Conservation (phyloP, 2,797 vertebrate species). For the Darevskia mixta region DNA sequence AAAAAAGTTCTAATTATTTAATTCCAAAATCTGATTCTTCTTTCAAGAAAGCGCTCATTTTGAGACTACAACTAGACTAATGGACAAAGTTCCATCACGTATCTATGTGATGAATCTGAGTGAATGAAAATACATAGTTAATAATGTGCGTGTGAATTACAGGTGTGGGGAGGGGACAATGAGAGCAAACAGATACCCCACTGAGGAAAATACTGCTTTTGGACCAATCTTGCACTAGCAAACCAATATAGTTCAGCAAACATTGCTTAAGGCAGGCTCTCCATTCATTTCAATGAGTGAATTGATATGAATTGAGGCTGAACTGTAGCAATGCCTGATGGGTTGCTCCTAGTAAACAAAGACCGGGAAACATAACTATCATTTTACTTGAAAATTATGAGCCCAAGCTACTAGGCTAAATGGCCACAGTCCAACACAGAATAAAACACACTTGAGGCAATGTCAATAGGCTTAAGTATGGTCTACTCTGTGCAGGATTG, state of each 20-base stretch:
- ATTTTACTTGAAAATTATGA: background rate
- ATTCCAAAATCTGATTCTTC: background rate
- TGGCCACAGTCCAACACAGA: background rate
- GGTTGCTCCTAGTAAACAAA: background rate
- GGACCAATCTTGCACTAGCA: background rate
- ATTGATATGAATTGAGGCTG: conserved; percentile 1
- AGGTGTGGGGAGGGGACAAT: background rate
- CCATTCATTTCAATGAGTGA: background rate
- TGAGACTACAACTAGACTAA: background rate
- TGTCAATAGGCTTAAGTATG: background rate
- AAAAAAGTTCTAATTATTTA: background rate
- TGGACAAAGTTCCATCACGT: background rate
- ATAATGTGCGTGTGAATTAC: background rate
- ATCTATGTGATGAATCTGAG: background rate
- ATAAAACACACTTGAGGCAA: background rate
- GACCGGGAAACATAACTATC: background rate
- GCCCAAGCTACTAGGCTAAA: background rate
- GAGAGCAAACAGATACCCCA: background rate
- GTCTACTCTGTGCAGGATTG: background rate
- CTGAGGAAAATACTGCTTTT: background rate
- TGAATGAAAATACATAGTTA: background rate
- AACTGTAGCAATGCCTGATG: background rate
- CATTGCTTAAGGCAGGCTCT: background rate
- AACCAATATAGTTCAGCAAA: background rate
- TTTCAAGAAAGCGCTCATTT: background rate